Percentiles rank a stretch among this genome's conserved stretches.
Conservation (phyloP, 2,113 vertebrate species). For the Otus sunia region DNA sequence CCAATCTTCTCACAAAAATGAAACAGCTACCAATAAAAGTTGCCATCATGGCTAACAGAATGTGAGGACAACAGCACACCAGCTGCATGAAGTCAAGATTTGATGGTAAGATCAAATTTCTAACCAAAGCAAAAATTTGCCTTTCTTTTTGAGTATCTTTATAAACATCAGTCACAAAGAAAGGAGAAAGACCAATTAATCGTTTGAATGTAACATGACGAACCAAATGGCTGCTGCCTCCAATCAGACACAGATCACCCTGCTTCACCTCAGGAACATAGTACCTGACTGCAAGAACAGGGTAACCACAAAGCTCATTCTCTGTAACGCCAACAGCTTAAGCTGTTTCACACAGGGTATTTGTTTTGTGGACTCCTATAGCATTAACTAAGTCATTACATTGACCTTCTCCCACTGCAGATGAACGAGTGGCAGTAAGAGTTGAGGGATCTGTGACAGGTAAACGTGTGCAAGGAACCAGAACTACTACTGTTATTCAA, state of each 20-base stretch:
- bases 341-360: background rate
- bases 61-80: background rate
- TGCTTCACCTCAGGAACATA: background rate
- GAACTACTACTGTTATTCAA: background rate
- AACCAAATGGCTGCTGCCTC: background rate
- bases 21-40: background rate
- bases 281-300: background rate
- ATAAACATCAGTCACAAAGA: background rate
- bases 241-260: background rate
- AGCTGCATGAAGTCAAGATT: background rate
- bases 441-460: background rate
- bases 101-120: background rate
- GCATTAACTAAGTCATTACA: background rate
- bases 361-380: background rate
- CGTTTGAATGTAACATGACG: background rate
- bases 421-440: background rate
- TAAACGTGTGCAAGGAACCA: background rate
- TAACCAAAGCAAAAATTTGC: background rate
- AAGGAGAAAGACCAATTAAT: background rate
- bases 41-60: background rate
- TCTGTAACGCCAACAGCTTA: background rate
- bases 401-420: background rate
- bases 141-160: background rate
- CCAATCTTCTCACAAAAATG: background rate
- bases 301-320: background rate